Evolutionary conservation across 1,140 invertebrate genomes (phyloP).

Genomic region (Parasteatoda tepidariorum): DNA sequence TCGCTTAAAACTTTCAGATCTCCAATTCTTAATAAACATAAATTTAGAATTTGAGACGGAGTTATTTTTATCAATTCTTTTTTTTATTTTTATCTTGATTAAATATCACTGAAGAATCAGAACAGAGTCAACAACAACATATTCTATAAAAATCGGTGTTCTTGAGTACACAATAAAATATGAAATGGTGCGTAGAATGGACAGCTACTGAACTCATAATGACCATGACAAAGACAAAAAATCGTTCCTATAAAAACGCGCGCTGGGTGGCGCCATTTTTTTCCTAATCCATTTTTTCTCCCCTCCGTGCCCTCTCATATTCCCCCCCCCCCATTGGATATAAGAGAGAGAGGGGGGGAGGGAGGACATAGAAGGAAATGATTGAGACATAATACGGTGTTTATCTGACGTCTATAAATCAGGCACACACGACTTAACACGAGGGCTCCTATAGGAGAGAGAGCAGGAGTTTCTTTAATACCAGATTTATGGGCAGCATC

Average conservation of each 20-base stretch:
- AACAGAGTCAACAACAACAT: too few relatives aligned
- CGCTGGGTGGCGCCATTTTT: constrained; percentile 44
- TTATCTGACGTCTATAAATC: constrained; percentile 61
- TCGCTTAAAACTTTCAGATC: too few relatives aligned
- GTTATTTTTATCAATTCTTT: too few relatives aligned
- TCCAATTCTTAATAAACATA: too few relatives aligned
- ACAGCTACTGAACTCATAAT: too few relatives aligned
- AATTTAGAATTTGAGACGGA: too few relatives aligned
- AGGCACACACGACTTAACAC: constrained; percentile 56
- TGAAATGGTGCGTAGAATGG: too few relatives aligned
- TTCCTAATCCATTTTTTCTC: constrained; percentile 36
- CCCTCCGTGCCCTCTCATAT: constrained; percentile 13
- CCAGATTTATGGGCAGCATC: constrained; percentile 60
- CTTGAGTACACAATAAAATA: too few relatives aligned
- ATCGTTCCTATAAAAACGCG: constrained; percentile 53
- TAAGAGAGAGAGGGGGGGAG: constrained; percentile 7
- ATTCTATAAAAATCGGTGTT: too few relatives aligned
- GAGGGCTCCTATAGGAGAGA: constrained; percentile 53
- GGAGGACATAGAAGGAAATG: constrained; percentile 33
- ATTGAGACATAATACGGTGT: constrained; percentile 61
- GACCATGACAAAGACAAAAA: constrained; percentile 20
- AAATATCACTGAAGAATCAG: too few relatives aligned
- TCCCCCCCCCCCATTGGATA: neutral
- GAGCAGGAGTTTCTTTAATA: constrained; percentile 55
- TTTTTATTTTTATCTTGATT: too few relatives aligned